Evolutionary conservation across 2,888 invertebrate species (phyloP).

Genomic region (Ptychoptera contaminata): DNA sequence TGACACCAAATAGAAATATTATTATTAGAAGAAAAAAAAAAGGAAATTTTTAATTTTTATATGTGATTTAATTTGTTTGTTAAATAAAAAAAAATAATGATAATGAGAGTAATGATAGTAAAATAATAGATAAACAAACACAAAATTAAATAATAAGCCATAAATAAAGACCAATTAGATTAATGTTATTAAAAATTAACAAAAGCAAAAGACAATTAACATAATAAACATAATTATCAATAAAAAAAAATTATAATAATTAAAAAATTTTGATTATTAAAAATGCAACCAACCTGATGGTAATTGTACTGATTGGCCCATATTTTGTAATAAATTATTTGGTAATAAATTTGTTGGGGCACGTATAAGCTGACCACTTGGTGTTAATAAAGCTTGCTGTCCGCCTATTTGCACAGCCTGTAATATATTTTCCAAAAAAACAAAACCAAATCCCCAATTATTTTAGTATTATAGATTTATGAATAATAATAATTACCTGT

Average conservation of each 20-base stretch:
- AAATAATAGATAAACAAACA: too few relatives aligned
- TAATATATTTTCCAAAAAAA: conserved; percentile 2
- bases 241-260: neutral
- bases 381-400: conserved; percentile 38
- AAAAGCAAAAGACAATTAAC: neutral
- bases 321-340: conserved; percentile 55
- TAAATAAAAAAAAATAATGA: too few relatives aligned
- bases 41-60: neutral
- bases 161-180: neutral
- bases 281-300: conserved; percentile 33
- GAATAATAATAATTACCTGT: conserved; percentile 25
- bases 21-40: too few relatives aligned
- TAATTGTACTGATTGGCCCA: conserved; percentile 52
- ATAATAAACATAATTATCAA: neutral
- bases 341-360: conserved; percentile 45
- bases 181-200: neutral
- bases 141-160: neutral
- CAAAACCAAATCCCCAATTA: too few relatives aligned
- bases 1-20: too few relatives aligned
- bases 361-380: conserved; percentile 57
- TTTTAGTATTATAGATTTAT: neutral
- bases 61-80: too few relatives aligned
- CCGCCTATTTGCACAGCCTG: conserved; percentile 33
- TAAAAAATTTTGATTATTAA: neutral
- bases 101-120: too few relatives aligned